phyloP scores from a whole-genome alignment of 64 coral and sea anemone genomes.

The Dendrophyllia cribrosa region DNA sequence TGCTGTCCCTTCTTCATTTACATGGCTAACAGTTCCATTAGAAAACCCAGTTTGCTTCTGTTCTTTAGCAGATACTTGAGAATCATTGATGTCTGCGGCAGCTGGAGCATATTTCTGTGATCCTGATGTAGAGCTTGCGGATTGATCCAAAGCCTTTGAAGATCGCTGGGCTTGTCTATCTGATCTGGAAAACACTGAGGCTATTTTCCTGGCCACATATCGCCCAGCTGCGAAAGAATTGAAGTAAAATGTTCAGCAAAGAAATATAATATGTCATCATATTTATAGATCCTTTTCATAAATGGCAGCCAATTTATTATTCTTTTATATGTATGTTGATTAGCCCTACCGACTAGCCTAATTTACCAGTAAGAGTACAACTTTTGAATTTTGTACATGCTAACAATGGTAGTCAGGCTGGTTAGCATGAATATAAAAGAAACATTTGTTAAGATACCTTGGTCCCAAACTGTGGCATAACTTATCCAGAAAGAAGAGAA shows the following conservation, averaged over 20 bases:
- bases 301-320: neutral
- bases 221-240: constrained; percentile 9
- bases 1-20: neutral
- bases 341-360: no score
- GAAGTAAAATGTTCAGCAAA: neutral
- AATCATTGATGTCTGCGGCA: neutral
- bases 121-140: neutral
- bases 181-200: constrained; percentile 5
- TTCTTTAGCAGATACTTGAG: neutral
- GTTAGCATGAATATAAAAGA: no score
- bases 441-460: no score
- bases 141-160: neutral
- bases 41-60: neutral
- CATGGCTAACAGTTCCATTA: neutral
- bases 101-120: neutral
- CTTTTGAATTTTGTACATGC: no score
- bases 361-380: no score
- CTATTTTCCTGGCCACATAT: constrained; percentile 32
- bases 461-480: no score
- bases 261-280: neutral
- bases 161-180: neutral
- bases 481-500: no score
- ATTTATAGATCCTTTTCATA: no score
- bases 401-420: no score
- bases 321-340: no score